Conservation (phyloP, 2,888 invertebrate species). For the Synanthedon andrenaeformis region DNA sequence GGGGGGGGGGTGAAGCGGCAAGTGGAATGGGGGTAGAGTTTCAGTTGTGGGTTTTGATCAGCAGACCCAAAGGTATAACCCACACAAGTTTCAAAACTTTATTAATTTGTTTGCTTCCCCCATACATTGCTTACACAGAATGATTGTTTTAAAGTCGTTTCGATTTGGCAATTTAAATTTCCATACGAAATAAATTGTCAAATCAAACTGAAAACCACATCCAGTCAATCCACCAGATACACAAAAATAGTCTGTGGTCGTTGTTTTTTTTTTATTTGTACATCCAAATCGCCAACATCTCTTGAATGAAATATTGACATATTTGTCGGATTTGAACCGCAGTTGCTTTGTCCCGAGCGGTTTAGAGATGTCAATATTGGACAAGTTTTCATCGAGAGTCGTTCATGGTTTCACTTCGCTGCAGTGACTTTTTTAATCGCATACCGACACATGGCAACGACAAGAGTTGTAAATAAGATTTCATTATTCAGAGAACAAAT, state of each 20-base stretch:
- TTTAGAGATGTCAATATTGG: constrained; percentile 5
- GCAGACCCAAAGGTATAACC: too few relatives aligned
- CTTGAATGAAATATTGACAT: constrained; percentile 13
- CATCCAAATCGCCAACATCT: neutral
- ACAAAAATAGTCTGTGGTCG: constrained; percentile 15
- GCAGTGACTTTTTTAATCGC: neutral
- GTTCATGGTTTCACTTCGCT: neutral
- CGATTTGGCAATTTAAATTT: too few relatives aligned
- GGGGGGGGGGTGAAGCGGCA: too few relatives aligned
- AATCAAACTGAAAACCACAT: neutral
- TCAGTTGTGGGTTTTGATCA: too few relatives aligned
- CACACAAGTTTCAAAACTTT: too few relatives aligned
- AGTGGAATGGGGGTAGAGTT: too few relatives aligned
- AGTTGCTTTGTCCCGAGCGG: constrained; percentile 14
- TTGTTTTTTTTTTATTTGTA: constrained; percentile 14
- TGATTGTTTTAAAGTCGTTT: too few relatives aligned
- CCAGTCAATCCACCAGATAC: neutral
- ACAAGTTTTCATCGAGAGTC: neutral
- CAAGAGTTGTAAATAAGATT: too few relatives aligned
- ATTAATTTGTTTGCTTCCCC: too few relatives aligned
- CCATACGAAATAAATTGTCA: neutral
- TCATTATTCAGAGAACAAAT: too few relatives aligned
- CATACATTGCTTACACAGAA: too few relatives aligned
- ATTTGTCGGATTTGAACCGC: constrained; percentile 36
- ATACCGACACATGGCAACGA: too few relatives aligned